phyloP scores from a whole-genome alignment of 23 tunicate species.

The Ciona savignyi region DNA sequence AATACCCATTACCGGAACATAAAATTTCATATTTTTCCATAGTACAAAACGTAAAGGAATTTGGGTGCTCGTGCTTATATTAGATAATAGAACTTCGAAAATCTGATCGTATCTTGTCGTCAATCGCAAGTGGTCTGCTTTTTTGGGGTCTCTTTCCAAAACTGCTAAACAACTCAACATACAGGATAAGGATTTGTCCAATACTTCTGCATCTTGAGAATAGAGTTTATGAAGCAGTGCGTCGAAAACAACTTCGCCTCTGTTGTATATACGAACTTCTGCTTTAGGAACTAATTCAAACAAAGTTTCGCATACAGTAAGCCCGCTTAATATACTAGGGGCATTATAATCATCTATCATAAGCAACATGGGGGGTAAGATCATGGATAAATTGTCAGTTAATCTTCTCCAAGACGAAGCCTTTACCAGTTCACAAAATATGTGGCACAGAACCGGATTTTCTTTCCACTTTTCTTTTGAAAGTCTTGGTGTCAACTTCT shows the following conservation, averaged over 20 bases:
- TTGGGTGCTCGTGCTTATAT: not conserved
- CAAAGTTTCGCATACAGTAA: not conserved
- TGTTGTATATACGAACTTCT: constrained; percentile 29
- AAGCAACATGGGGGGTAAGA: constrained; percentile 18
- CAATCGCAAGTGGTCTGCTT: constrained; percentile 15
- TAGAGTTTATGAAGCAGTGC: constrained; percentile 46
- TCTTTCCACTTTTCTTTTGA: constrained; percentile 30
- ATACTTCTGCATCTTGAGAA: constrained; percentile 19
- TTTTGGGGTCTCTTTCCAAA: constrained; percentile 49
- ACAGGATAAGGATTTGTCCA: constrained; percentile 34
- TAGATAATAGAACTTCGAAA: constrained; percentile 37
- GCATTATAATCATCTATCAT: constrained; percentile 29
- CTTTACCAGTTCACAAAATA: constrained; percentile 2
- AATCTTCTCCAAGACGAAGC: not conserved
- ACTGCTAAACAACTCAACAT: constrained; percentile 24
- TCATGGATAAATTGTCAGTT: not conserved
- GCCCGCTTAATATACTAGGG: constrained; percentile 4
- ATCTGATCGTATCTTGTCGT: constrained; percentile 44
- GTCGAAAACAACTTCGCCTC: constrained; percentile 64
- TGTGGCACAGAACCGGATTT: constrained; percentile 4
- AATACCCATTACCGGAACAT: not conserved
- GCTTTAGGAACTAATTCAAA: constrained; percentile 12
- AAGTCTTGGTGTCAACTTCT: not conserved
- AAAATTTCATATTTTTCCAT: not conserved
- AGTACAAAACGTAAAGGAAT: not conserved